Base-by-base conservation (phyloP, 2,888 invertebrate species). In the Chloroclystis v-ata region DNA sequence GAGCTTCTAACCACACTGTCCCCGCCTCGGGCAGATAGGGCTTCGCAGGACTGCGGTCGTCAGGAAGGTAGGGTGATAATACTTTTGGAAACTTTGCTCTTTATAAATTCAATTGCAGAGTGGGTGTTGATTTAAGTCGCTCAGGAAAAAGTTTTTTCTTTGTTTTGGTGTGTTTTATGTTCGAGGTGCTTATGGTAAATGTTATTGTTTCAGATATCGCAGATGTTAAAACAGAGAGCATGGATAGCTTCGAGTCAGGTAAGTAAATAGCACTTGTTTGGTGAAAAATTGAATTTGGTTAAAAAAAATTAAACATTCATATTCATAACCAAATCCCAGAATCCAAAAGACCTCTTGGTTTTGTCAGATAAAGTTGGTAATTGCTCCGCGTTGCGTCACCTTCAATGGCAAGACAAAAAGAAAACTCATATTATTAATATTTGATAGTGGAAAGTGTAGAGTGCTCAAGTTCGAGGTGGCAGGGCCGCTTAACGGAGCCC, bases 241-340 rank as follows among this genome's bases (percentile, higher is more conserved):
- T 84, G 77, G 89, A 89, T 64, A 89, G 89, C 59, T 82, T 84
- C 59, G 85, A 82, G 54, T 89, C 89, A 43, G 89, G 89, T 89
- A 61, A 74, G 69, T 60, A 28, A 7, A 12, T n/a, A n/a, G n/a
- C n/a, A n/a, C n/a, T n/a, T n/a, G n/a, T n/a, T n/a, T n/a, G n/a
- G n/a, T n/a, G n/a, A n/a, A n/a, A n/a, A n/a, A n/a, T n/a, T n/a
- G n/a, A n/a, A n/a, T n/a, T n/a, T n/a, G n/a, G n/a, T 24, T 24
- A 24, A 4, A 24, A 24, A 24, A 24, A 6, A 24, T 24, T 24
- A 6, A 6, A 4, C 24, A 24, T n/a, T n/a, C n/a, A n/a, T n/a
- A n/a, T n/a, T n/a, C n/a, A n/a, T n/a, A n/a, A n/a, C n/a, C n/a
- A n/a, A n/a, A n/a, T n/a, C n/a, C n/a, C n/a, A n/a, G n/a, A n/a